phyloP scores from a whole-genome alignment of 2,113 vertebrate species.

The Aptenodytes forsteri region DNA sequence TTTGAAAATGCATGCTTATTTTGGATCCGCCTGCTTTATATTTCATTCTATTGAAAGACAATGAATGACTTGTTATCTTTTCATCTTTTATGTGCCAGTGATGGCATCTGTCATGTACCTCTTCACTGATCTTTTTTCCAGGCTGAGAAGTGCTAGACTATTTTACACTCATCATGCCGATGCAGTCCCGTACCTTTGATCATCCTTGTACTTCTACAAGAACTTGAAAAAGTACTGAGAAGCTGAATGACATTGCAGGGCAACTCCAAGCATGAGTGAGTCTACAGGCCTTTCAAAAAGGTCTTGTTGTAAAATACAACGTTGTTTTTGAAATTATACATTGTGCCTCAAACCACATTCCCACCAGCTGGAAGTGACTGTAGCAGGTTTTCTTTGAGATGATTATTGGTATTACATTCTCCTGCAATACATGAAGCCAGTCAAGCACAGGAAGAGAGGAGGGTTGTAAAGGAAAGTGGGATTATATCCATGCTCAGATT shows the following conservation, averaged over 20 bases:
- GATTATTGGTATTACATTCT: background rate
- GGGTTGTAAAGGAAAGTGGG: background rate
- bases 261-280: background rate
- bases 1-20: background rate
- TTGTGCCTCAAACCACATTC: background rate
- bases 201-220: background rate
- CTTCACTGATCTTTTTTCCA: background rate
- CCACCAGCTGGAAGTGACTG: accelerated
- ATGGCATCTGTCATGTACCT: background rate
- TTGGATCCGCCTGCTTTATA: background rate
- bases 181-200: constrained; percentile 8
- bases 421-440: background rate
- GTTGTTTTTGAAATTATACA: background rate
- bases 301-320: background rate
- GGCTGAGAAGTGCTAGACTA: background rate
- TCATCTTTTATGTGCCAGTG: background rate
- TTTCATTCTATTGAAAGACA: background rate
- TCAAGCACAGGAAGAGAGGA: background rate
- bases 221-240: background rate
- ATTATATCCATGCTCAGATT: background rate
- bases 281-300: background rate
- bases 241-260: background rate
- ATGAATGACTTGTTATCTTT: background rate
- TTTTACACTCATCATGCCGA: background rate
- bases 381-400: background rate